Conservation (phyloP, 1,140 invertebrate species). For the Aethina tumida region DNA sequence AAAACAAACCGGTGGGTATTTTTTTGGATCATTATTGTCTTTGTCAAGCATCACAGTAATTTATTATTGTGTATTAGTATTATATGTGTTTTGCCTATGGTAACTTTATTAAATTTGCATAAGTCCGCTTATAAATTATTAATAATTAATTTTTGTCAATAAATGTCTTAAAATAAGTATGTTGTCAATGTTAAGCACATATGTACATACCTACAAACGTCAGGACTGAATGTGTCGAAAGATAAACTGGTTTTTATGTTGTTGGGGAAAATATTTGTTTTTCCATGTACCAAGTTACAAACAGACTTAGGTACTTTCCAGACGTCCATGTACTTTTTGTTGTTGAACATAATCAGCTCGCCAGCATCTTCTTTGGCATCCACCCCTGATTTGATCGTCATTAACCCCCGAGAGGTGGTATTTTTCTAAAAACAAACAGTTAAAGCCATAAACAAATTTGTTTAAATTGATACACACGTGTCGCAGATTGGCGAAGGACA, state of each 20-base stretch:
- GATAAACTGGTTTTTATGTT: slow-evolving; percentile 27
- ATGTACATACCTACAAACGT: slow-evolving; percentile 37
- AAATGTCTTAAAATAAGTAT: slow-evolving; percentile 2
- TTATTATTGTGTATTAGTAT: too few species aligned
- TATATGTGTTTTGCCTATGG: too few species aligned
- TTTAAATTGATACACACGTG: slow-evolving; percentile 15
- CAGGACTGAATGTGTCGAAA: slow-evolving; percentile 36
- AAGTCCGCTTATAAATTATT: not conserved
- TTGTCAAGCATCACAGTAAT: too few species aligned
- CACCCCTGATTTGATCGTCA: slow-evolving; percentile 34
- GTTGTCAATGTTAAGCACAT: slow-evolving; percentile 5
- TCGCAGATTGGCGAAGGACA: slow-evolving; percentile 19
- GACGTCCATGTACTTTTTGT: slow-evolving; percentile 21
- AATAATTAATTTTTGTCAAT: not conserved
- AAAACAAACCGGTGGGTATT: too few species aligned
- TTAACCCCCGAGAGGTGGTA: slow-evolving; percentile 34
- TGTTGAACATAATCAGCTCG: slow-evolving; percentile 34
- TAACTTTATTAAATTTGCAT: too few species aligned
- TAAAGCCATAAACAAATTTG: not conserved
- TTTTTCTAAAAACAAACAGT: slow-evolving; percentile 36
- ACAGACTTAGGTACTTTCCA: slow-evolving; percentile 26
- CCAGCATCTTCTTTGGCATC: slow-evolving; percentile 29
- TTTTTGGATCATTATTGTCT: too few species aligned
- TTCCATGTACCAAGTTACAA: slow-evolving; percentile 37
- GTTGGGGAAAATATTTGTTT: slow-evolving; percentile 37